phyloP scores from a whole-genome alignment of 2,797 vertebrate genomes.

The Crypturellus tataupa region DNA sequence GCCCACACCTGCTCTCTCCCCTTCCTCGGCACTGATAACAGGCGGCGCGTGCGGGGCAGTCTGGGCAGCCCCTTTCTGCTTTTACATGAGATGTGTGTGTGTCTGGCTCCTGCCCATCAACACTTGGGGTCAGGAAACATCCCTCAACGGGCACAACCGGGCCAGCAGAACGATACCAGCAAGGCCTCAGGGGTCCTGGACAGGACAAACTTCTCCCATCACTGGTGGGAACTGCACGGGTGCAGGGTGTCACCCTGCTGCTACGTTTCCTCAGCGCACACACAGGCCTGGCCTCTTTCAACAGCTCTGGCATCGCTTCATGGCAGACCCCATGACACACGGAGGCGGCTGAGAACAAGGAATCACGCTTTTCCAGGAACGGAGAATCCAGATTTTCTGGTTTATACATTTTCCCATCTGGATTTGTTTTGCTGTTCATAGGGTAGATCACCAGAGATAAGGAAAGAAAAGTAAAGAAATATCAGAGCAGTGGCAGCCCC shows the following conservation, averaged over 20 bases:
- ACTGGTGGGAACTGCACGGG: neutral
- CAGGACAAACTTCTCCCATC: neutral
- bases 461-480: slow-evolving; percentile 40
- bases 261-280: neutral
- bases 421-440: slow-evolving; percentile 60
- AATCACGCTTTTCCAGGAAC: slow-evolving; percentile 67
- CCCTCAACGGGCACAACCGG: neutral
- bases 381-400: slow-evolving; percentile 71
- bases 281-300: slow-evolving; percentile 46
- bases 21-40: slow-evolving; percentile 49
- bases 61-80: neutral
- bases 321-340: slow-evolving; percentile 67
- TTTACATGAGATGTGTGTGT: neutral
- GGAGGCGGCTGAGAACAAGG: slow-evolving; percentile 63
- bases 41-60: neutral
- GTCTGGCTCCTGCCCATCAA: slow-evolving; percentile 26
- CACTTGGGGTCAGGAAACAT: neutral
- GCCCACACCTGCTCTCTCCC: slow-evolving; percentile 63
- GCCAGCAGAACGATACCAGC: neutral
- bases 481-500: slow-evolving; percentile 52
- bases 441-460: slow-evolving; percentile 66
- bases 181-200: neutral
- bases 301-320: slow-evolving; percentile 55
- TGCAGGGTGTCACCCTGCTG: rapidly evolving
- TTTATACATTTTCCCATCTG: slow-evolving; percentile 72